These are phyloP conservation scores for Epiblema foenella DNA, from an alignment of 2,888 invertebrate genomes.

Conservation along the genomic window DNA sequence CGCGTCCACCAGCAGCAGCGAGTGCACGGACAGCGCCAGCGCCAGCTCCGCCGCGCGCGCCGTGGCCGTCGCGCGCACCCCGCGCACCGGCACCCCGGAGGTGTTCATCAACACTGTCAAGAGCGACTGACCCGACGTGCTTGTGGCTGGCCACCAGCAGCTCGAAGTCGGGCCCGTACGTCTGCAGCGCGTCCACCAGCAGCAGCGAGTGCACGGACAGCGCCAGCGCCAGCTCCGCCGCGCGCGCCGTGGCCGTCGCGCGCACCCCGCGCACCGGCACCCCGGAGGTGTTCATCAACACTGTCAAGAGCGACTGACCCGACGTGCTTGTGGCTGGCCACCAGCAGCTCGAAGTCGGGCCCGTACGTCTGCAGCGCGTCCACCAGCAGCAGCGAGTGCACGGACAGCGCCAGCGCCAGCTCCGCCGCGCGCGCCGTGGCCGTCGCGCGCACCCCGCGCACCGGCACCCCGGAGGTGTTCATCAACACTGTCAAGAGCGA, in stretches of 20 bases:
- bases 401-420: slow-evolving; percentile 87
- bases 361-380: slow-evolving; percentile 98
- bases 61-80: slow-evolving; percentile 91
- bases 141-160: slow-evolving; percentile 97
- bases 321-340: slow-evolving; percentile 97
- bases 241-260: slow-evolving; percentile 89
- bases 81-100: slow-evolving; percentile 96
- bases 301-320: slow-evolving; percentile 82
- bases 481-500: background rate
- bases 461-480: slow-evolving; percentile 93
- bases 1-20: slow-evolving; percentile 96
- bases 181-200: slow-evolving; percentile 97
- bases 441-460: slow-evolving; percentile 93
- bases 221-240: slow-evolving; percentile 90
- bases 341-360: slow-evolving; percentile 96
- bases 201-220: slow-evolving; percentile 96
- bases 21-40: slow-evolving; percentile 94
- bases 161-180: slow-evolving; percentile 97
- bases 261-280: slow-evolving; percentile 95
- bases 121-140: slow-evolving; percentile 90
- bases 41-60: slow-evolving; percentile 90
- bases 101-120: no score
- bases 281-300: slow-evolving; percentile 84
- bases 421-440: slow-evolving; percentile 88
- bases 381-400: slow-evolving; percentile 95